Conservation (phyloP, 2,888 invertebrate genomes). For the Cecidostiba fungosa region DNA sequence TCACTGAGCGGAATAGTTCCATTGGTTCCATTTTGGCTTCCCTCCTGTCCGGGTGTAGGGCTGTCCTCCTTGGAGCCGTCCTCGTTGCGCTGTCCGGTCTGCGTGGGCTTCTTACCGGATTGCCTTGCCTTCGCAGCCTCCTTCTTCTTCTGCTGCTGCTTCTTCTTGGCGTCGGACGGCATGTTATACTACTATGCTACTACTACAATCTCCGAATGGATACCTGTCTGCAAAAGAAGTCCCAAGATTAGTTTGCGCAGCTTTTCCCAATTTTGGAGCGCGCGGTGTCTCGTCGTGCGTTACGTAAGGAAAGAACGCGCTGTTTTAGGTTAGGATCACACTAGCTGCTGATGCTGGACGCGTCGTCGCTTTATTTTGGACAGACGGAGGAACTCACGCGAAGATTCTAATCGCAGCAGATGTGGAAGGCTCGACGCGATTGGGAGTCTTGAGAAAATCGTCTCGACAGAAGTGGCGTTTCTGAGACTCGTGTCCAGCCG, state of each 20-base stretch:
- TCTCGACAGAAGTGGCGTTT: no score
- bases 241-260: not conserved
- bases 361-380: not conserved
- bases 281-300: not conserved
- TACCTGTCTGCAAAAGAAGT: not conserved
- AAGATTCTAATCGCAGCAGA: not conserved
- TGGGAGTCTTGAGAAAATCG: no score
- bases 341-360: not conserved
- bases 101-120: conserved; percentile 73
- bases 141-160: conserved; percentile 98
- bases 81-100: conserved; percentile 67
- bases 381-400: not conserved
- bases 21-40: conserved; percentile 82
- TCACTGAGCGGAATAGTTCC: conserved; percentile 82
- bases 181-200: conserved; percentile 81
- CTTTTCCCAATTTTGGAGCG: not conserved
- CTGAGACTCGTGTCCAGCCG: no score
- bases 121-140: conserved; percentile 92
- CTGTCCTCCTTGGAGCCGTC: conserved; percentile 82
- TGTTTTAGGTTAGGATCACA: conserved; percentile 36
- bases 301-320: conserved; percentile 40
- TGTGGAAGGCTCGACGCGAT: no score
- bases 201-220: not conserved
- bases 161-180: conserved; percentile 99
- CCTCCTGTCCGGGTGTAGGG: conserved; percentile 77